Evolutionary conservation across 2,113 vertebrate species (phyloP).

Genomic region (Phylloscopus whistleri): DNA sequence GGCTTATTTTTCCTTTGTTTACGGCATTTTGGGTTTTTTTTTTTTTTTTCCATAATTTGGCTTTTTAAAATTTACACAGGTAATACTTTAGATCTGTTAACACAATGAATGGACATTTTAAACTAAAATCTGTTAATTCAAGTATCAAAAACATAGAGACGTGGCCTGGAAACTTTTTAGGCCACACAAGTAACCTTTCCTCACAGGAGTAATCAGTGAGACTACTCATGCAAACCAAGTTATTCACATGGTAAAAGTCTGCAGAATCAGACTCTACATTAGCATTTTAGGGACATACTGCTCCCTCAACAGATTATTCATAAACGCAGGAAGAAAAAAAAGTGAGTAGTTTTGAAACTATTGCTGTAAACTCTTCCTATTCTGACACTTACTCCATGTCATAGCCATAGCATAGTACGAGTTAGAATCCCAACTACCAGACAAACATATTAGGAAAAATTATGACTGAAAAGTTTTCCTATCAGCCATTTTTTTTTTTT

Average conservation of each 20-base stretch:
- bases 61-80: not conserved
- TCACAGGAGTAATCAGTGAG: not conserved
- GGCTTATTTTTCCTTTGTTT: not conserved
- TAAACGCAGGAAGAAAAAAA: slow-evolving; percentile 18
- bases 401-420: not conserved
- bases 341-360: not conserved
- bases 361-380: not conserved
- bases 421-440: not conserved
- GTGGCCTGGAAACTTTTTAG: not conserved
- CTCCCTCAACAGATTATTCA: slow-evolving; percentile 9
- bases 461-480: not conserved
- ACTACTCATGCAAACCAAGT: slow-evolving; percentile 38
- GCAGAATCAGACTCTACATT: slow-evolving; percentile 14
- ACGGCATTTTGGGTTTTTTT: not conserved
- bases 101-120: not conserved
- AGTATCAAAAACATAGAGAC: not conserved
- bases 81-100: not conserved
- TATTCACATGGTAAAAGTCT: slow-evolving; percentile 16
- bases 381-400: not conserved
- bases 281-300: slow-evolving; percentile 10
- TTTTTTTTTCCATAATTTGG: too few relatives aligned
- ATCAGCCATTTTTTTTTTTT: not conserved
- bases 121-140: not conserved
- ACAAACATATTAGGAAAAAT: not conserved
- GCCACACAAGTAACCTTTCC: not conserved